Evolutionary conservation across 2,797 vertebrate species (phyloP).

Genomic region (Eidolon dupreanum): DNA sequence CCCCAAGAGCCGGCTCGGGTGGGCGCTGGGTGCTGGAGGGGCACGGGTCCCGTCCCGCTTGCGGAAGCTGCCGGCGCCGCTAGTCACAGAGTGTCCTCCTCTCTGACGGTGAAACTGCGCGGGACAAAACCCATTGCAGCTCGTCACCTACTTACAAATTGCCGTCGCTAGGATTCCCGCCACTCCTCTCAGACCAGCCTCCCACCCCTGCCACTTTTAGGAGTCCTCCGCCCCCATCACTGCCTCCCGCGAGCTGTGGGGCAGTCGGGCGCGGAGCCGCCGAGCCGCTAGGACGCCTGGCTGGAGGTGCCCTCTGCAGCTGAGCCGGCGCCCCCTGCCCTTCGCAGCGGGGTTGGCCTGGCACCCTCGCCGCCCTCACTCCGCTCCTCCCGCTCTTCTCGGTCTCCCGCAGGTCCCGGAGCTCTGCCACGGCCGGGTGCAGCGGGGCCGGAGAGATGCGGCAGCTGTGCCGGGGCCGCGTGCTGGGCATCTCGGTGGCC

Average conservation of each 20-base stretch:
- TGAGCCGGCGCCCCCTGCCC: conserved; percentile 44
- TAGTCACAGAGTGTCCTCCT: conserved; percentile 17
- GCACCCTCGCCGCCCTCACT: conserved; percentile 42
- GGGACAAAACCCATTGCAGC: conserved; percentile 20
- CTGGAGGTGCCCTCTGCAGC: conserved; percentile 47
- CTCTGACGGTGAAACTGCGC: neutral
- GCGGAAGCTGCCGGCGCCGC: conserved; percentile 61
- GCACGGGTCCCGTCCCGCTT: conserved; percentile 35
- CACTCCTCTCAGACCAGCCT: conserved; percentile 69
- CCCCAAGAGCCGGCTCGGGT: neutral
- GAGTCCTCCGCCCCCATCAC: conserved; percentile 70
- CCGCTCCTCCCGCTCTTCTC: neutral
- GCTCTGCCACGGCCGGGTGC: conserved; percentile 45
- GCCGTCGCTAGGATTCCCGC: conserved; percentile 74
- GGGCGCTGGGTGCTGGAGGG: neutral
- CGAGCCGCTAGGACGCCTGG: conserved; percentile 52
- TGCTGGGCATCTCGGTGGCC: conserved; percentile 93
- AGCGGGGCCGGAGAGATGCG: conserved; percentile 80
- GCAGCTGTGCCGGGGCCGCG: conserved; percentile 90
- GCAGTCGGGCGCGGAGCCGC: conserved; percentile 62
- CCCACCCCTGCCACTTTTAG: conserved; percentile 70
- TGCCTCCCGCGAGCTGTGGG: conserved; percentile 59
- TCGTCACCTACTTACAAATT: conserved; percentile 54
- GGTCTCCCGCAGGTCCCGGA: conserved; percentile 1
- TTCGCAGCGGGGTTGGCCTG: neutral